phyloP scores from a whole-genome alignment of 1,140 invertebrate genomes.

The Sarcophaga peregrina region DNA sequence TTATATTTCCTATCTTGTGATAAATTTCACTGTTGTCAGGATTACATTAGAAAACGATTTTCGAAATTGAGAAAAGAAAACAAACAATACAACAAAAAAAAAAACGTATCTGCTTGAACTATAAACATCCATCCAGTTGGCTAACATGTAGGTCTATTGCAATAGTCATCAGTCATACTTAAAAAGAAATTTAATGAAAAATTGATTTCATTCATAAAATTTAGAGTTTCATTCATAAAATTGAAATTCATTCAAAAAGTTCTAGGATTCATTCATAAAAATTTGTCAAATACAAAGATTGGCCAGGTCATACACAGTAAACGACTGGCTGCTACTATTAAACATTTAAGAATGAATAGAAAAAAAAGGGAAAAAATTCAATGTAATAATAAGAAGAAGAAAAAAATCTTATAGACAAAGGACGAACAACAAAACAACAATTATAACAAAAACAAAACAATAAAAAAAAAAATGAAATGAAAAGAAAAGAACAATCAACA shows the following conservation, averaged over 20 bases:
- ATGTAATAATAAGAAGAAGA: not conserved
- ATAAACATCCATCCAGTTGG: not conserved
- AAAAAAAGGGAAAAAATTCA: not conserved
- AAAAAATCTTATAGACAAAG: slow-evolving; percentile 13
- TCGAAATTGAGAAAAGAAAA: not conserved
- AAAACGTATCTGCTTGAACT: slow-evolving; percentile 20
- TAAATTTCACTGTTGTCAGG: not conserved
- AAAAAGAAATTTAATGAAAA: not conserved
- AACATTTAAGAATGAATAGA: not conserved
- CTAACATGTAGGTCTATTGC: slow-evolving; percentile 6
- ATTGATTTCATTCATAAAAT: slow-evolving; percentile 25
- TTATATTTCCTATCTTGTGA: not conserved
- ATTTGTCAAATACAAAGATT: slow-evolving; percentile 27
- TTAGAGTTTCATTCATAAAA: slow-evolving; percentile 31
- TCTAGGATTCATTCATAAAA: slow-evolving; percentile 29
- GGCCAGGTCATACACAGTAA: not conserved
- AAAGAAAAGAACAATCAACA: slow-evolving; percentile 57
- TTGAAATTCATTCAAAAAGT: slow-evolving; percentile 4
- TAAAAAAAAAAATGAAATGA: slow-evolving; percentile 47
- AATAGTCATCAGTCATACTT: not conserved
- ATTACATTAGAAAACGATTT: slow-evolving; percentile 5
- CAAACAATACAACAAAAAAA: not conserved
- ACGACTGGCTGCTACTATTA: not conserved
- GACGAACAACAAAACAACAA: not conserved
- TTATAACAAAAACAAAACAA: slow-evolving; percentile 44